Conservation (phyloP, 1,140 invertebrate species). For the Scaptomyza pallida region DNA sequence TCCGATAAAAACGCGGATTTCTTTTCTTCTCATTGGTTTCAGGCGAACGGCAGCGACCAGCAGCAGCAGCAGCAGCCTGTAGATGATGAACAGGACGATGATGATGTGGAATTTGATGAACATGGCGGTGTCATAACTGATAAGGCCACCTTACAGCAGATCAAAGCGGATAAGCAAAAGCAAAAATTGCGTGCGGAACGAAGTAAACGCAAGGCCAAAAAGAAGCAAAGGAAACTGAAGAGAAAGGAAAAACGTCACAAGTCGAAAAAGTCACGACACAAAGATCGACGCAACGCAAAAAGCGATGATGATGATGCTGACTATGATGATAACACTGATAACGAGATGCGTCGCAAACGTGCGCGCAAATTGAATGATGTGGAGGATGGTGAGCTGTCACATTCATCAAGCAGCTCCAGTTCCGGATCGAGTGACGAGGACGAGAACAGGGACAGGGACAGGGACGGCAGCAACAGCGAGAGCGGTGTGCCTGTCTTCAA, state of each 20-base stretch:
- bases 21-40: slow-evolving; percentile 83
- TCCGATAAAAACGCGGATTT: slow-evolving; percentile 85
- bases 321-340: slow-evolving; percentile 14
- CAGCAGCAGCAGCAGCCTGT: neutral
- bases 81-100: slow-evolving; percentile 40
- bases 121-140: slow-evolving; percentile 73
- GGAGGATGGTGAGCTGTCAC: slow-evolving; percentile 69
- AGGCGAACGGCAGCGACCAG: slow-evolving; percentile 77
- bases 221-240: slow-evolving; percentile 49
- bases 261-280: slow-evolving; percentile 48
- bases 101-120: slow-evolving; percentile 76
- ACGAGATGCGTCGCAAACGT: slow-evolving; percentile 6
- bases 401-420: slow-evolving; percentile 51
- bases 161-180: slow-evolving; percentile 59
- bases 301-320: neutral
- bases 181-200: slow-evolving; percentile 36
- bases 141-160: slow-evolving; percentile 42
- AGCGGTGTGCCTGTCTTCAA: slow-evolving; percentile 81
- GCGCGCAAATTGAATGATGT: slow-evolving; percentile 23
- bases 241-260: slow-evolving; percentile 31
- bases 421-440: slow-evolving; percentile 43
- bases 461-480: slow-evolving; percentile 33
- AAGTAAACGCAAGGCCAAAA: slow-evolving; percentile 61
- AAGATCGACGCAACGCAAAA: slow-evolving; percentile 3
- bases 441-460: slow-evolving; percentile 43